A percentile compares a stretch with the other conserved stretches of the same genome.
Evolutionary conservation across 2,113 vertebrate species (phyloP).

Genomic region (Melierax canorus): DNA sequence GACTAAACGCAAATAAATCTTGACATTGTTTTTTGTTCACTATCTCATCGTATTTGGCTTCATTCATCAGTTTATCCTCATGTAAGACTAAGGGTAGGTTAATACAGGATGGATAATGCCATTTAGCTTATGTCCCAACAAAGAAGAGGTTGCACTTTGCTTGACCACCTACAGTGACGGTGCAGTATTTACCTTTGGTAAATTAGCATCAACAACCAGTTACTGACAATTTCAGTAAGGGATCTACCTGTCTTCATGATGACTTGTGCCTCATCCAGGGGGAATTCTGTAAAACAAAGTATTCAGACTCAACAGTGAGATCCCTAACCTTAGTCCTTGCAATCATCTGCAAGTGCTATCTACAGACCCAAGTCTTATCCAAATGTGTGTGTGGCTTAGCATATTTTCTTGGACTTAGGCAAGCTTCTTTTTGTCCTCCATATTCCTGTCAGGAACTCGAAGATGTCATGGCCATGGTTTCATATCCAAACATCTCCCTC

Average conservation of each 20-base stretch:
- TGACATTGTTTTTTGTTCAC: constrained; percentile 20
- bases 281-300: neutral
- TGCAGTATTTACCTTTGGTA: neutral
- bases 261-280: neutral
- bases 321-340: neutral
- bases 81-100: neutral
- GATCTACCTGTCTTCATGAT: neutral
- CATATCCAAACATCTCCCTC: neutral
- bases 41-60: neutral
- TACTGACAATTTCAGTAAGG: neutral
- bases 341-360: neutral
- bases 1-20: constrained; percentile 21
- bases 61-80: neutral
- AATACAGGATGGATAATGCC: neutral
- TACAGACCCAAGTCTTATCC: neutral
- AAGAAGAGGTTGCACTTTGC: neutral
- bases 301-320: neutral
- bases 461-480: neutral
- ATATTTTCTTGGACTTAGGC: neutral
- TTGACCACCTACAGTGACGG: neutral
- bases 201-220: neutral
- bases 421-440: neutral
- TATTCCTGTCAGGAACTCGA: neutral
- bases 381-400: neutral
- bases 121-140: neutral